A percentile compares a stretch with the other conserved stretches of the same genome.
Evolutionary conservation across 2,888 invertebrate genomes (phyloP).

Genomic region (Melipona beecheii): DNA sequence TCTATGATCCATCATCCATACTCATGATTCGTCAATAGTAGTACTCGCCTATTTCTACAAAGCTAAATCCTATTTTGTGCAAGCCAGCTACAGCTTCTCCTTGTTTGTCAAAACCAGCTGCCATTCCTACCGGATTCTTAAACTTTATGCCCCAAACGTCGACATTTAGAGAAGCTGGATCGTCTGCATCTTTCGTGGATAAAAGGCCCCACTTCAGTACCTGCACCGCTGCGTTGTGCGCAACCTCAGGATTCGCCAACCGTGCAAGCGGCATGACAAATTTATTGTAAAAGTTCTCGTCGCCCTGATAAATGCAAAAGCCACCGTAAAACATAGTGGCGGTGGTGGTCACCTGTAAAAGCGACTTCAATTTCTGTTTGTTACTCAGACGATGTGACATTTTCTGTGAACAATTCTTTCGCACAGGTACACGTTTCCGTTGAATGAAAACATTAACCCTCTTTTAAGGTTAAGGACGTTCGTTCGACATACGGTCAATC

Average conservation of each 20-base stretch:
- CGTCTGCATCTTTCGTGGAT: slow-evolving; percentile 86
- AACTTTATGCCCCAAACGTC: slow-evolving; percentile 90
- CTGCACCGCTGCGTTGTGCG: slow-evolving; percentile 92
- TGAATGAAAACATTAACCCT: background rate
- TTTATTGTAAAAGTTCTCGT: slow-evolving; percentile 91
- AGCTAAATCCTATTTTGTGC: slow-evolving; percentile 94
- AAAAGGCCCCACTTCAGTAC: slow-evolving; percentile 91
- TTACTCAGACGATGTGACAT: slow-evolving; percentile 73
- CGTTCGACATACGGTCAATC: background rate
- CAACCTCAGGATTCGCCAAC: slow-evolving; percentile 91
- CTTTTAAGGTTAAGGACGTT: slow-evolving; percentile 26
- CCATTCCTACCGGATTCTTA: slow-evolving; percentile 97
- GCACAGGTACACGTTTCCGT: background rate
- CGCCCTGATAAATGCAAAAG: slow-evolving; percentile 89
- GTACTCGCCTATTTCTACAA: slow-evolving; percentile 93
- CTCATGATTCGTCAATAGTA: background rate
- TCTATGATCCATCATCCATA: background rate
- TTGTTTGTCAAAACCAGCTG: slow-evolving; percentile 99
- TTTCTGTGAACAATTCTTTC: background rate
- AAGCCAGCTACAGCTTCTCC: slow-evolving; percentile 95
- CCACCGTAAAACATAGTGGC: slow-evolving; percentile 88
- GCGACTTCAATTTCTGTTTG: slow-evolving; percentile 89
- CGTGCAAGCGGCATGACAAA: slow-evolving; percentile 90
- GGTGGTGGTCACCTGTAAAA: slow-evolving; percentile 88
- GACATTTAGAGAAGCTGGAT: slow-evolving; percentile 88